Base-by-base conservation (phyloP, 1,140 invertebrate species). In the Drusus annulatus region DNA sequence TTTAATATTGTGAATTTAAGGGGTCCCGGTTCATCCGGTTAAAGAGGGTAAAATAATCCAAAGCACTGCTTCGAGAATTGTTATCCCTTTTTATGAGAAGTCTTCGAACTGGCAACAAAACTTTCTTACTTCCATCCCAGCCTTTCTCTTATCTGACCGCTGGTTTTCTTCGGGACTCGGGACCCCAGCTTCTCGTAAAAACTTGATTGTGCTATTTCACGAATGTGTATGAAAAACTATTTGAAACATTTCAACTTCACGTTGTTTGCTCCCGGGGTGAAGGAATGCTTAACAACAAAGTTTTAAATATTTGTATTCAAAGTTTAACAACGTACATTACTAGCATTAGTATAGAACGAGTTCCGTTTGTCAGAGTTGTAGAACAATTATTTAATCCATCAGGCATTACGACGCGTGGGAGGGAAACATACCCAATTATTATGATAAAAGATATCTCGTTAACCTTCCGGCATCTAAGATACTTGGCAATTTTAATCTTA, bases 151-250 rank as follows among this genome's bases (percentile, higher is more conserved):
- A 69, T 69, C 65, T 69, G 65, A 69, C 65, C 65, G 65, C 65
- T 69, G 36, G 65, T 45, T 69, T 69, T 69, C 65, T 69, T 69
- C 65, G 65, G 65, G 65, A 50, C 36, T 23, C 65, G 65, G 65
- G 65, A 50, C 17, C 36, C 63, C 65, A 69, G 65, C 17, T 45
- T 69, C 65, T 69, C 65, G 65, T 69, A 69, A 69, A 69, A 69
- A 69, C 65, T 69, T 69, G 65, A 69, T 69, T 69, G 65, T 69
- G 36, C 65, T 69, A 69, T 69, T 69, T 69, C 65, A 69, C 65
- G 65, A 69, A 69, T 69, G 65, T 69, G 65, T 50, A 69, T 36
- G 65, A 69, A 69, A 45, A 69, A 69, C 65, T 69, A 69, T 69
- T 69, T 69, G 31, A 69, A 69, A 69, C 65, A 69, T 69, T 69